phyloP scores from a whole-genome alignment of 2,888 invertebrate genomes.

The Pherbina coryleti region DNA sequence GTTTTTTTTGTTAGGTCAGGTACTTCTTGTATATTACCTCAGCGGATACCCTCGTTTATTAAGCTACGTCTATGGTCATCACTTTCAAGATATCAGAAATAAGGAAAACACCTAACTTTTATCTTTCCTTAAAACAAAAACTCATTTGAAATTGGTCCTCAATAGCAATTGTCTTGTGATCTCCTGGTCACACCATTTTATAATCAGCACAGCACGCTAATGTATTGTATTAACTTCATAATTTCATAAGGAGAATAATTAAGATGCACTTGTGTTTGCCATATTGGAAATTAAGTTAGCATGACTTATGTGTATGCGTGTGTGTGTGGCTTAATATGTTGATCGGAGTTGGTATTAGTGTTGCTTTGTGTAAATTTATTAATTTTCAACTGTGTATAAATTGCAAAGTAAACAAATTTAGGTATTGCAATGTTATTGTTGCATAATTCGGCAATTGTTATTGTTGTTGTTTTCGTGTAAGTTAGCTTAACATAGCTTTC shows the following conservation, averaged over 20 bases:
- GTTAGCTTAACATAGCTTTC: background rate
- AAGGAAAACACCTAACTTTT: too few relatives aligned
- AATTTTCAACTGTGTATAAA: conserved; percentile 6
- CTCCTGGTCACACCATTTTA: background rate
- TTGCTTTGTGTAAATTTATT: background rate
- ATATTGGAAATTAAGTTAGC: background rate
- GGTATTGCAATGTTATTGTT: conserved; percentile 11
- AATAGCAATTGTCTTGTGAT: too few relatives aligned
- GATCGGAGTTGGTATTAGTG: background rate
- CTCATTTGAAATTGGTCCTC: too few relatives aligned
- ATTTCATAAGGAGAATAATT: conserved; percentile 24
- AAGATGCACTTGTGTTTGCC: conserved; percentile 6
- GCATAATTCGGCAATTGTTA: conserved; percentile 5
- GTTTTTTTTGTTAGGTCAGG: too few relatives aligned
- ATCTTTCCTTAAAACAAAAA: too few relatives aligned
- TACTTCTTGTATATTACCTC: too few relatives aligned
- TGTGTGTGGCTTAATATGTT: background rate
- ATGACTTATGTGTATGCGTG: background rate
- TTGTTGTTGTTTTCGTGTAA: conserved; percentile 5
- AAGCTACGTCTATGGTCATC: too few relatives aligned
- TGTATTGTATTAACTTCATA: conserved; percentile 16
- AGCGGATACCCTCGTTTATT: too few relatives aligned
- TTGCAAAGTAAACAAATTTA: conserved; percentile 4
- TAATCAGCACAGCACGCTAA: background rate
- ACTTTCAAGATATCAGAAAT: too few relatives aligned